Percentiles rank a stretch among this genome's conserved stretches.
Conservation (phyloP, 2,888 invertebrate species). For the Callyntrura guangdongensis region DNA sequence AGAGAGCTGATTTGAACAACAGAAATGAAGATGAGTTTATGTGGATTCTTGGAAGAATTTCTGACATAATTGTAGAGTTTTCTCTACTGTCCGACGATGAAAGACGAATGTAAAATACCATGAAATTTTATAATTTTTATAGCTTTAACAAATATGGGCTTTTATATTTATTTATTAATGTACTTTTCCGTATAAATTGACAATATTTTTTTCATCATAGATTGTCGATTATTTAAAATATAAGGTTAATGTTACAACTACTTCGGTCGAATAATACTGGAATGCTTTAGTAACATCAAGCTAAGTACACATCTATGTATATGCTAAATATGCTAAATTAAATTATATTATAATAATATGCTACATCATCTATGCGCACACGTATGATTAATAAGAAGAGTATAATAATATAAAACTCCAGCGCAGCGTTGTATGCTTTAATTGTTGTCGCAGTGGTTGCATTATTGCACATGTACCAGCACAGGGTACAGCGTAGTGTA, state of each 20-base stretch:
- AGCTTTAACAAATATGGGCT: slow-evolving; percentile 12
- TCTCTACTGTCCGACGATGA: slow-evolving; percentile 36
- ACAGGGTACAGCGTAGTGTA: background rate
- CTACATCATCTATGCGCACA: too few species aligned
- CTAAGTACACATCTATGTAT: background rate
- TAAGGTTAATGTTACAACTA: background rate
- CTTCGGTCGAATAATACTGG: slow-evolving; percentile 61
- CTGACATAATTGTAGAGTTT: slow-evolving; percentile 65
- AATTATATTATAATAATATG: too few species aligned
- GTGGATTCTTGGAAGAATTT: slow-evolving; percentile 68
- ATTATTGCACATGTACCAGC: slow-evolving; percentile 37
- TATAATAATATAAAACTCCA: too few species aligned
- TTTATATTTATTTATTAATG: slow-evolving; percentile 39
- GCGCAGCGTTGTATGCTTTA: too few species aligned
- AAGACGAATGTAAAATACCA: background rate
- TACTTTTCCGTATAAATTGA: slow-evolving; percentile 42
- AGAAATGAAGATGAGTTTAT: slow-evolving; percentile 60
- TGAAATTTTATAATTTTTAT: slow-evolving; percentile 7
- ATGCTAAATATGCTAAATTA: too few species aligned
- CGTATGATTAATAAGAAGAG: too few species aligned
- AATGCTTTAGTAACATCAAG: slow-evolving; percentile 37
- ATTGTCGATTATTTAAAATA: slow-evolving; percentile 29
- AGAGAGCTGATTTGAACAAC: slow-evolving; percentile 35
- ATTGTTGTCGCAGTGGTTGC: background rate
- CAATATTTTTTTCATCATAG: slow-evolving; percentile 3